Evolutionary conservation across 2,113 vertebrate species (phyloP).

Genomic region (Sakesphorus luctuosus): DNA sequence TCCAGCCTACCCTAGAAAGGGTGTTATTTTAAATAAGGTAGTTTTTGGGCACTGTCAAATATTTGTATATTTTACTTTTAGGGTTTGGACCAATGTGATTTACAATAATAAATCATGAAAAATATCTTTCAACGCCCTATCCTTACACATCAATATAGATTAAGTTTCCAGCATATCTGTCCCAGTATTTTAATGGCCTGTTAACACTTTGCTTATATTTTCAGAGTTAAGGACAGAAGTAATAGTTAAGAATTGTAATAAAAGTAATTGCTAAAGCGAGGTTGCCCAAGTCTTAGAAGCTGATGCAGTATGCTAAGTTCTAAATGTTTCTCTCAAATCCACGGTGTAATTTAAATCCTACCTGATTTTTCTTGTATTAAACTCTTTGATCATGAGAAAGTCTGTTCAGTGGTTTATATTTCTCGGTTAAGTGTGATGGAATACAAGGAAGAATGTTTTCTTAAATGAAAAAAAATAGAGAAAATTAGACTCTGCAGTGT

Average conservation of each 20-base stretch:
- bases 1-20: neutral
- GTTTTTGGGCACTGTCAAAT: neutral
- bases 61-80: neutral
- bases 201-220: neutral
- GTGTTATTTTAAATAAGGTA: neutral
- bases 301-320: neutral
- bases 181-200: neutral
- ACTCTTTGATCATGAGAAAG: neutral
- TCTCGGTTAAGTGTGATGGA: neutral
- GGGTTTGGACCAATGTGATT: neutral
- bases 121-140: neutral
- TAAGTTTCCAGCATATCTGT: neutral
- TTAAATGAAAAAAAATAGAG: neutral
- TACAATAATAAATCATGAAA: neutral
- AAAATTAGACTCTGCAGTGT: neutral
- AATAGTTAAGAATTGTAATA: neutral
- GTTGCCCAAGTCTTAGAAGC: neutral
- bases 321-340: neutral
- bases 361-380: neutral
- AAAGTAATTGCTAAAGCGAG: neutral
- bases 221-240: neutral
- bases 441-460: neutral
- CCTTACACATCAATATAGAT: neutral
- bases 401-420: neutral
- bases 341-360: neutral